These are phyloP conservation scores for Probosciger aterrimus DNA, from an alignment of 2,113 vertebrate species.

Conservation along the genomic window DNA sequence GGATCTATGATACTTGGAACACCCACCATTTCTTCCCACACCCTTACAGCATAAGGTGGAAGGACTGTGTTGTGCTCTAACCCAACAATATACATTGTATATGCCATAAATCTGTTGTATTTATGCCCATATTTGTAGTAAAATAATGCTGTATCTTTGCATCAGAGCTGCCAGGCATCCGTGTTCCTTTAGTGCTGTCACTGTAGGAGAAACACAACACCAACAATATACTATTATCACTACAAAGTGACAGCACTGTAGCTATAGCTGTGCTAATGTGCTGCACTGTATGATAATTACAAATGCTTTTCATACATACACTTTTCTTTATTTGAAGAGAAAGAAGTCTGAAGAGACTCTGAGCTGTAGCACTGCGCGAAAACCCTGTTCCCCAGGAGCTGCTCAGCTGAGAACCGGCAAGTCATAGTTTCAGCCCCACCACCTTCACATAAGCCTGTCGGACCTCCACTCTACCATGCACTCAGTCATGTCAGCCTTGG, in stretches of 20 bases:
- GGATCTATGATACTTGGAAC: neutral
- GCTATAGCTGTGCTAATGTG: slow-evolving; percentile 22
- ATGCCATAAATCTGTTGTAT: neutral
- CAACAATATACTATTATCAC: slow-evolving; percentile 1
- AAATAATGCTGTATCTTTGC: neutral
- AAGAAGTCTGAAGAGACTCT: neutral
- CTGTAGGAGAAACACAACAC: neutral
- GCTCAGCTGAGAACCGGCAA: neutral
- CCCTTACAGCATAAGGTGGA: neutral
- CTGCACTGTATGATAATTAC: slow-evolving; percentile 38
- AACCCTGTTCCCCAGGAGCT: neutral
- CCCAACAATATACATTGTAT: neutral
- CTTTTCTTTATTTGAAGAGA: neutral
- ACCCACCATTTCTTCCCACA: neutral
- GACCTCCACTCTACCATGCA: neutral
- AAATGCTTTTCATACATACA: slow-evolving; percentile 12
- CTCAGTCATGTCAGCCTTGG: neutral
- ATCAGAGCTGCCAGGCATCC: neutral
- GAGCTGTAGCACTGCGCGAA: neutral
- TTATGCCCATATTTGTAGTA: neutral
- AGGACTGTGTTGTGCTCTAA: neutral
- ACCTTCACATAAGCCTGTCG: neutral
- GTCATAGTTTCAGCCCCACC: neutral
- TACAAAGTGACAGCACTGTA: slow-evolving; percentile 53
- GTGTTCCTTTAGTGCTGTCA: neutral